Conservation (phyloP, 1,140 invertebrate species). For the Pachypeltis micranthus region DNA sequence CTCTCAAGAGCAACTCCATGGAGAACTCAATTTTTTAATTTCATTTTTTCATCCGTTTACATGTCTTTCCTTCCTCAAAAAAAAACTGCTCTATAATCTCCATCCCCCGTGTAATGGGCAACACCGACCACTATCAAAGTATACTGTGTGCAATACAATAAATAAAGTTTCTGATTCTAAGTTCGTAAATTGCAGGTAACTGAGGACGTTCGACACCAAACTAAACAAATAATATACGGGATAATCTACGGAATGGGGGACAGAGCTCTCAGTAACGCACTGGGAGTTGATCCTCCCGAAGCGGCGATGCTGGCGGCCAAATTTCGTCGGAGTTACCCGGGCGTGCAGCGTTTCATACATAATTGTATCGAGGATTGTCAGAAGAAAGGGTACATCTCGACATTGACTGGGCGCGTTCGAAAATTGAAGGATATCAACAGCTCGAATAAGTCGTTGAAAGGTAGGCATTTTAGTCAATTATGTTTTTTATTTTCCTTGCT, state of each 20-base stretch:
- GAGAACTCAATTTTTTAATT: too few relatives aligned
- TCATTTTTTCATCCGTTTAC: too few relatives aligned
- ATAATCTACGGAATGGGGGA: conserved; percentile 96
- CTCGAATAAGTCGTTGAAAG: conserved; percentile 42
- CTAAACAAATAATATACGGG: conserved; percentile 92
- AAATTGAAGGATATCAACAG: conserved; percentile 67
- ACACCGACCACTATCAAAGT: too few relatives aligned
- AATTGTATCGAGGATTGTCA: conserved; percentile 55
- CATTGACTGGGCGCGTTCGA: conserved; percentile 63
- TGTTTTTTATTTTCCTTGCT: too few relatives aligned
- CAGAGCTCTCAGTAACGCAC: conserved; percentile 65
- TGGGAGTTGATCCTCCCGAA: conserved; percentile 68
- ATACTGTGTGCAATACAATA: too few relatives aligned
- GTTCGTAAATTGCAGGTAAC: conserved; percentile 60
- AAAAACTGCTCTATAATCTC: too few relatives aligned
- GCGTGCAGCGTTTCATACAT: conserved; percentile 49
- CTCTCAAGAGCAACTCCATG: too few relatives aligned
- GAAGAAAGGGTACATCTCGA: conserved; percentile 67
- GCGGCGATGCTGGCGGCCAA: conserved; percentile 65
- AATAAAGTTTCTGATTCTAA: too few relatives aligned
- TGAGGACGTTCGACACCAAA: conserved; percentile 62
- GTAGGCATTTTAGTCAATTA: conserved; percentile 34
- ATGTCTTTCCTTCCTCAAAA: too few relatives aligned
- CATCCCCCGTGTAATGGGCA: too few relatives aligned
- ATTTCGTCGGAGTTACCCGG: conserved; percentile 74